Evolutionary conservation across 2,888 invertebrate species (phyloP), one percentile per base, ranked within the genome.

Genomic region (Maniola hyperantus): DNA sequence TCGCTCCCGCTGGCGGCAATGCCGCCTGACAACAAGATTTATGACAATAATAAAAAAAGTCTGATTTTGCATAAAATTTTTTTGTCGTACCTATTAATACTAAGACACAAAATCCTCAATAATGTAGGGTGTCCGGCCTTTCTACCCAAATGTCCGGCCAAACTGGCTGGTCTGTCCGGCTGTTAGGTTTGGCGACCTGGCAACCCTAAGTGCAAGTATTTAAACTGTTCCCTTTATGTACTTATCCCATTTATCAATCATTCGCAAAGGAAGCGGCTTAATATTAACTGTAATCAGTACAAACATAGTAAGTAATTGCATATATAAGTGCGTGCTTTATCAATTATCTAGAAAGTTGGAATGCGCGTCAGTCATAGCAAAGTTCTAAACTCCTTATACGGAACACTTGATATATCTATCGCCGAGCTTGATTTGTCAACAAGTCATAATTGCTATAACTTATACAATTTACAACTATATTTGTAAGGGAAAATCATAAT

Each of bases 291-390:
- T 39, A 50, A 50, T 61, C 44, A 48, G 53, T 39, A 42, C 64
- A n/a, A 44, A 67, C 44, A 15, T 42, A 50, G 66, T 54, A 55
- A 65, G 66, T 54, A 63, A 65, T 68, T 46, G 62, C 53, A 42
- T 62, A 50, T 50, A 51, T 50, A 50, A 51, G 50, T 50, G 34
- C 34, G 50, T 61, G 50, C 20, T 61, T 50, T 61, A 61, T 55
- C 59, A 55, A 64, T 66, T 66, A 64, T 61, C 64, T 66, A 69
- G 69, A 69, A 66, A 69, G 69, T 57, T 11, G 51, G 51, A 50
- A 66, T 64, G 63, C 48, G 8, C 57, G 53, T 46, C 39, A 60
- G 53, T 55, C 15, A 50, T 62, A n/a, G 15, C 59, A 34, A 48
- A 34, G 48, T 48, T 18, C 46, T 34, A 6, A 59, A 34, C 33